Percentiles rank a stretch among this genome's conserved stretches.
Evolutionary conservation across 2,888 invertebrate genomes (phyloP).

Genomic region (Cartodere bifasciata): DNA sequence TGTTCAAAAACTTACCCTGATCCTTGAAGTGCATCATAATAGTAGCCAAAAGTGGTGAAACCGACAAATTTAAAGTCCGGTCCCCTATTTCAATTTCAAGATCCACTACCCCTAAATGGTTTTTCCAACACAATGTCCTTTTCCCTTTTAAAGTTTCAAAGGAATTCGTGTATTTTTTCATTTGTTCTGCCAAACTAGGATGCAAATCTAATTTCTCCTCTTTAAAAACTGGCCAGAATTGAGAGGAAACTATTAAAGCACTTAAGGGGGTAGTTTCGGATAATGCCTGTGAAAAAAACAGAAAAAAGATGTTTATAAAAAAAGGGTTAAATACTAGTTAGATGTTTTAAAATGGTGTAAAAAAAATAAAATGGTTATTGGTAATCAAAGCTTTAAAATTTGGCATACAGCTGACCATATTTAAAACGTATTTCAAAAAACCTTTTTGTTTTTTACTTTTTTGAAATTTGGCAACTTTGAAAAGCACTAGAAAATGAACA

Average conservation of each 20-base stretch:
- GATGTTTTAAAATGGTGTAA: no score
- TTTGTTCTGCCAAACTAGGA: constrained; percentile 60
- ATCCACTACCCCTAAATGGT: constrained; percentile 83
- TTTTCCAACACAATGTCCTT: constrained; percentile 86
- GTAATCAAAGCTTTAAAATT: no score
- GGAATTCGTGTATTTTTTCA: constrained; percentile 76
- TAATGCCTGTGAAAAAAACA: no score
- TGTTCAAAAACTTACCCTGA: constrained; percentile 43
- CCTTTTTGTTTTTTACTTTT: no score
- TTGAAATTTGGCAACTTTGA: no score
- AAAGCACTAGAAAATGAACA: no score
- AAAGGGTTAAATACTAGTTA: no score
- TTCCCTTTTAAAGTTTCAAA: constrained; percentile 88
- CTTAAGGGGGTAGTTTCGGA: constrained; percentile 59
- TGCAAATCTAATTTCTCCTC: constrained; percentile 87
- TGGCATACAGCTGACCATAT: no score
- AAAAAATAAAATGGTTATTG: no score
- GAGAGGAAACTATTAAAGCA: constrained; percentile 90
- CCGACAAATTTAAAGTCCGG: constrained; percentile 60
- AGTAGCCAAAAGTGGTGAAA: constrained; percentile 87
- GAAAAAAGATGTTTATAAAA: no score
- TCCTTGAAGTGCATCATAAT: constrained; percentile 88
- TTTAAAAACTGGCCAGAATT: constrained; percentile 97
- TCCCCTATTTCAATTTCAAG: constrained; percentile 81
- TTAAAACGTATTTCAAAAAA: no score